Evolutionary conservation across 2,797 vertebrate species (phyloP), one percentile per base, ranked within the genome.

Genomic region (Yasuhikotakia modesta): DNA sequence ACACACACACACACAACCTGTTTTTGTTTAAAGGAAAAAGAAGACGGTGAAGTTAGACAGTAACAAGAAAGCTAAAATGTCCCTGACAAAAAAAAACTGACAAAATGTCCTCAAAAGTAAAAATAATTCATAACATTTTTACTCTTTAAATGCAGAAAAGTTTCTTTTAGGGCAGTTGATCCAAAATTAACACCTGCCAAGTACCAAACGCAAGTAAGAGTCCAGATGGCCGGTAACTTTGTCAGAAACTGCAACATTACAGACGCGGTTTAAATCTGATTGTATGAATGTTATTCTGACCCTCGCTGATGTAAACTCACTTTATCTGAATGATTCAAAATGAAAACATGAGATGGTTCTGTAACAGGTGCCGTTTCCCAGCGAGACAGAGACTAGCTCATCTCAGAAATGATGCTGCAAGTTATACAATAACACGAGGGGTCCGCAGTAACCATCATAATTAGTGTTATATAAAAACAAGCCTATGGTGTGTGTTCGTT

Each of bases 91-190:
- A 6, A 39, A 39, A 39, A 0, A 6, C 35, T 39, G 35, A 39
- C 35, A 48, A 48, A 16, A 48, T 35, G 2, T 73, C 43, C 39
- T 73, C 22, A 61, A 48, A 61, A n/a, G 45, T 52, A n/a, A 39
- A n/a, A 68, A 55, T 32, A 0, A 76, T 57, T 68, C 57, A 21
- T 68, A 66, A 66, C 27, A 53, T 43, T 74, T 66, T 43, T 30
- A 27, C n/a, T 17, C 24, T 27, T 66, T 16, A 66, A 66, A 66
- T 14, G 3, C n/a, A 43, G 53, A 30, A 73, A 14, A 1, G 5
- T 5, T 64, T 64, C 27, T 32, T 53, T 39, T 27, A 66, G 45
- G 14, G 16, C 19, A n/a, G 32, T 11, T 1, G 0, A 50, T 65
- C 35, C 14, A 73, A 39, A 64, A 73, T 24, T 2, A 64, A 63